Evolutionary conservation across 2,113 vertebrate species (phyloP), one percentile per base, ranked within the genome.

Genomic region (Dromiciops gliroides): DNA sequence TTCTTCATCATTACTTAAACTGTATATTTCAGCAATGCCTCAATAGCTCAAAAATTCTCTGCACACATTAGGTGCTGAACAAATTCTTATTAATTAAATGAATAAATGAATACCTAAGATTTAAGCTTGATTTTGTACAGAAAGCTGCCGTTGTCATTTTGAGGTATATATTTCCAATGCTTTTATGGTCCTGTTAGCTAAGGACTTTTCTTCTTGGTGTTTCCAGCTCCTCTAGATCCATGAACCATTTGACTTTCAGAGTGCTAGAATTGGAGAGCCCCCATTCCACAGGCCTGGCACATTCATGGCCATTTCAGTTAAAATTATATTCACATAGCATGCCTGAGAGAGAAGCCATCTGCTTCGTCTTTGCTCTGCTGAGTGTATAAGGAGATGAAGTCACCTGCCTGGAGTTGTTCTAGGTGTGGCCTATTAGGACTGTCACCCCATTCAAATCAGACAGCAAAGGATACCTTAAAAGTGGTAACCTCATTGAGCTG

Each of bases 381-480:
- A 31, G n/a, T 25, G 12, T 12, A 10, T 24, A 26, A 75, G 60
- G n/a, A 5, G 0, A 5, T 4, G 19, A 89, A 37, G 48, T 88
- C 52, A 24, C 12, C 14, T 24, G 91, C 24, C 96, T 0, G 56
- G 89, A 89, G 92, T 24, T 93, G 5, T 94, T 96, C 92, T 89
- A 89, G 90, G 22, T 22, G n/a, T 83, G 7, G 67, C n/a, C 67
- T 44, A 22, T 83, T 44, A 83, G 67, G 6, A 83, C 1, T 2
- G 44, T 75, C 93, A 83, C 88, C 47, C 94, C 93, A n/a, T 89
- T 48, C 49, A 93, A 89, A 47, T 50, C 56, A 67, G 83, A 52
- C 89, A 93, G 95, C 93, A 95, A 28, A 12, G 44, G 52, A 48
- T 49, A 11, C 48, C 0, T 0, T 50, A 94, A 37, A 0, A 4